Base-by-base conservation (phyloP, 1,140 invertebrate genomes). In the Lerema accius region DNA sequence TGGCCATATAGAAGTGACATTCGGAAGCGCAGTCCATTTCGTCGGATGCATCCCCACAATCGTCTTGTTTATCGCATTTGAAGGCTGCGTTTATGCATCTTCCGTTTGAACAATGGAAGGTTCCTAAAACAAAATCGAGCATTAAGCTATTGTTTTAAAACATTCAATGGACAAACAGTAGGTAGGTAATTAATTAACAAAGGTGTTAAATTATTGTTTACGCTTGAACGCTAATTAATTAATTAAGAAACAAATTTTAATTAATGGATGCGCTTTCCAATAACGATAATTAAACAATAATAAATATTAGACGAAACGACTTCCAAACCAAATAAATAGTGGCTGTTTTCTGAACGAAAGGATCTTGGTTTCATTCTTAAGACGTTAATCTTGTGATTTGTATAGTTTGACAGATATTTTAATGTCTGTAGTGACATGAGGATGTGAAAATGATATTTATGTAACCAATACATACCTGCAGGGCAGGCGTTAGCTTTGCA, bases 401-500 rank as follows among this genome's bases (percentile, higher is more conserved):
- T n/a, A n/a, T n/a, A n/a, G n/a, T n/a, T n/a, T n/a, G n/a, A n/a
- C n/a, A n/a, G n/a, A n/a, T n/a, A n/a, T n/a, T n/a, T n/a, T n/a
- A n/a, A n/a, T n/a, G n/a, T n/a, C n/a, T n/a, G n/a, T n/a, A n/a
- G n/a, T n/a, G n/a, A n/a, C n/a, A n/a, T n/a, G n/a, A n/a, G n/a
- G n/a, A n/a, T n/a, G n/a, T n/a, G n/a, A n/a, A n/a, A n/a, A n/a
- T n/a, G n/a, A n/a, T n/a, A n/a, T n/a, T n/a, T n/a, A n/a, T n/a
- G n/a, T n/a, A n/a, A 40, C 14, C 13, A 39, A 43, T 62, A 77
- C 76, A 90, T 92, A 96, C 96, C 96, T 87, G 94, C 92, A 39
- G 98, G 96, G 91, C 98, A 99, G n/a, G 98, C 97, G 60, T 93
- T 93, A 7, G 96, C 92, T 73, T 96, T 94, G 83, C 98, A 99